A percentile compares a stretch with the other conserved stretches of the same genome.
Evolutionary conservation across 2,113 vertebrate genomes (phyloP).

Genomic region (Hipposideros armiger): DNA sequence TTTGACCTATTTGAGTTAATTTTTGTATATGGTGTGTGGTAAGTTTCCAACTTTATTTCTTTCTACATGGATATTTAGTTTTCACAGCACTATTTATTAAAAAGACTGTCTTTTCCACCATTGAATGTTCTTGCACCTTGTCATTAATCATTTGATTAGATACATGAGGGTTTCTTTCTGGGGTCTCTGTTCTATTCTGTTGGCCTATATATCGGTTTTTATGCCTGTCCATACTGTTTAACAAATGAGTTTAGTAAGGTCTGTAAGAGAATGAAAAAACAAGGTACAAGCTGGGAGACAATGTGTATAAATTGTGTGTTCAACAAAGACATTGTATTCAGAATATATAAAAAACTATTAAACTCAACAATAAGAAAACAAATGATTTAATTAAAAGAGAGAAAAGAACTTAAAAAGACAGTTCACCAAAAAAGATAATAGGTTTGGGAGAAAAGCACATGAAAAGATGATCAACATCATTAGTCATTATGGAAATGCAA

Average conservation of each 20-base stretch:
- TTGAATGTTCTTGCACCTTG: background rate
- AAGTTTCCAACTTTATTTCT: background rate
- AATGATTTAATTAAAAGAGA: background rate
- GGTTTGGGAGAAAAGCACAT: background rate
- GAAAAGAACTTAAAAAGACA: background rate
- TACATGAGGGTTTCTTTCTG: background rate
- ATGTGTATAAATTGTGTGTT: background rate
- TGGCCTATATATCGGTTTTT: background rate
- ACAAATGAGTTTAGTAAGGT: background rate
- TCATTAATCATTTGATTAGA: background rate
- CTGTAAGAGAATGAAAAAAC: background rate
- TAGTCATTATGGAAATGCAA: background rate
- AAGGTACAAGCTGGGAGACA: background rate
- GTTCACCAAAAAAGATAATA: background rate
- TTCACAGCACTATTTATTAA: background rate
- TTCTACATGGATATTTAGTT: background rate
- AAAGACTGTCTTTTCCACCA: background rate
- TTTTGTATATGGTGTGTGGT: background rate
- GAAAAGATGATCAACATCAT: background rate
- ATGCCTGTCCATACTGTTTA: background rate
- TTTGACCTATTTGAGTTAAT: background rate
- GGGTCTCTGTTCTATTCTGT: background rate
- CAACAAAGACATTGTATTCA: background rate
- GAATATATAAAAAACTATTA: slow-evolving; percentile 1
- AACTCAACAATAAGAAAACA: background rate